Evolutionary conservation across 23 tunicate species (phyloP).

Genomic region (Ciona savignyi): DNA sequence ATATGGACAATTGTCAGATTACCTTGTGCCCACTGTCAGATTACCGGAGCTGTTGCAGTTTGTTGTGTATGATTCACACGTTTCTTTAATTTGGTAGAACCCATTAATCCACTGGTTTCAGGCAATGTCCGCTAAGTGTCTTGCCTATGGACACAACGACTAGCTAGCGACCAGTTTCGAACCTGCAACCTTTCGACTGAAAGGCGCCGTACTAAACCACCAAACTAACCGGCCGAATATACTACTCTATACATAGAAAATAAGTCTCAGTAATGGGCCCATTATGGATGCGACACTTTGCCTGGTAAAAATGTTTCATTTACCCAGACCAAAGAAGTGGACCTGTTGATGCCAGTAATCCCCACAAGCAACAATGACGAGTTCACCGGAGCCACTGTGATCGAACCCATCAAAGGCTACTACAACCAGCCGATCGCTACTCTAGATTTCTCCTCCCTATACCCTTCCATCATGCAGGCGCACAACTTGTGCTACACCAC

Average conservation of each 20-base stretch:
- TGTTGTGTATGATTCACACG: background rate
- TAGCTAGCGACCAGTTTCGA: too few species aligned
- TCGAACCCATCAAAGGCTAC: conserved; percentile 90
- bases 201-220: too few species aligned
- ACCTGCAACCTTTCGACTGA: too few species aligned
- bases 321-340: conserved; percentile 42
- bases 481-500: conserved; percentile 98
- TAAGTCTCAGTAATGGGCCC: too few species aligned
- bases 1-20: too few species aligned
- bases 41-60: background rate
- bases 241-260: too few species aligned
- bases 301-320: background rate
- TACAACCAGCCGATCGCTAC: conserved; percentile 94
- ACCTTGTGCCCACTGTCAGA: too few species aligned
- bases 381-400: conserved; percentile 96
- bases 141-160: too few species aligned
- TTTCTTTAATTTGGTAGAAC: too few species aligned
- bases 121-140: too few species aligned
- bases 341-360: conserved; percentile 91
- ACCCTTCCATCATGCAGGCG: conserved; percentile 98
- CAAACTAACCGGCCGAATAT: too few species aligned
- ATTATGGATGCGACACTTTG: background rate
- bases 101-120: too few species aligned
- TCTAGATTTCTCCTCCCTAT: conserved; percentile 94
- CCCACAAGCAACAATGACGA: conserved; percentile 75